Evolutionary conservation across 2,113 vertebrate genomes (phyloP).

Genomic region (Cephalopholis sonnerati): DNA sequence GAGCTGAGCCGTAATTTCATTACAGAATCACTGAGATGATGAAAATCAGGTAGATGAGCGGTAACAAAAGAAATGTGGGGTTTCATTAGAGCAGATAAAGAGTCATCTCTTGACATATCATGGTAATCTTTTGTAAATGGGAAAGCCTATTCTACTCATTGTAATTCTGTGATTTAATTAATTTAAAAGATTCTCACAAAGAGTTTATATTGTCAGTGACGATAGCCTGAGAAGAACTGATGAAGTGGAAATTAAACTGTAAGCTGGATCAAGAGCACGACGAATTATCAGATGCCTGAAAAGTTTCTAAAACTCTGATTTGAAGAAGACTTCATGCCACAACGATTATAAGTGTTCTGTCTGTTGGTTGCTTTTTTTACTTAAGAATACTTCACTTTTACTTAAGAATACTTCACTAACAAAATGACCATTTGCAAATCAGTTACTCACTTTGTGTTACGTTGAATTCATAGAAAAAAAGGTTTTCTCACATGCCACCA

Average conservation of each 20-base stretch:
- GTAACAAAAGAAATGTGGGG: conserved; percentile 27
- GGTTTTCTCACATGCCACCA: no score
- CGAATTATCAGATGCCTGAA: not conserved
- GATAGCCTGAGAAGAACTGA: not conserved
- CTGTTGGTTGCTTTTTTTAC: not conserved
- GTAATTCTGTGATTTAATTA: conserved; percentile 9
- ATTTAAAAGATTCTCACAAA: not conserved
- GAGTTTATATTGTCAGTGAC: not conserved
- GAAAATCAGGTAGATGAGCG: conserved; percentile 29
- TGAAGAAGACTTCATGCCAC: not conserved
- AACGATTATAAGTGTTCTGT: not conserved
- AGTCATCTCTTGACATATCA: conserved; percentile 1
- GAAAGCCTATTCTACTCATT: conserved; percentile 16
- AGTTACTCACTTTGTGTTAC: no score
- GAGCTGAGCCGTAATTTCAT: conserved; percentile 58
- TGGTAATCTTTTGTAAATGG: conserved; percentile 14
- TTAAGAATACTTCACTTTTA: no score
- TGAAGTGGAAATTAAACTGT: not conserved
- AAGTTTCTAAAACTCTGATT: conserved; percentile 5
- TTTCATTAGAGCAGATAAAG: conserved; percentile 50
- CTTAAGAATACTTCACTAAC: no score
- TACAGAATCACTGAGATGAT: conserved; percentile 38
- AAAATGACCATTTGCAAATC: no score
- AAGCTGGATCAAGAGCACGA: not conserved
- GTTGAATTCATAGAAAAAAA: no score